Conservation (phyloP, 2,797 vertebrate species). For the Hoplostethus atlanticus region DNA sequence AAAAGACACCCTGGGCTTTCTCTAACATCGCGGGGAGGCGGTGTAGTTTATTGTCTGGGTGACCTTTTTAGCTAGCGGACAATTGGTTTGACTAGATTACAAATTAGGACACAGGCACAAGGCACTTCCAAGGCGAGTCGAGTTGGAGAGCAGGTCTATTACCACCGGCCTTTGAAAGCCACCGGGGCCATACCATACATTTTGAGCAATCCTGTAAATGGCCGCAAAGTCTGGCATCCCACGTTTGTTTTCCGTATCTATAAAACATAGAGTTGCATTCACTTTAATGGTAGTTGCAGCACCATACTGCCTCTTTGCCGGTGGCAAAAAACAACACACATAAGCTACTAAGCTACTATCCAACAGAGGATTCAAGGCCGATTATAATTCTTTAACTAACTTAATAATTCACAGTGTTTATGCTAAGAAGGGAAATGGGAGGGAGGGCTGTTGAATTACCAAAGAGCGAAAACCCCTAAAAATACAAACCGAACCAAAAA, state of each 20-base stretch:
- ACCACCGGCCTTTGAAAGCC: conserved; percentile 73
- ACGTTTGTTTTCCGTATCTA: conserved; percentile 62
- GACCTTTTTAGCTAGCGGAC: conserved; percentile 84
- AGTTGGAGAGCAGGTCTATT: conserved; percentile 76
- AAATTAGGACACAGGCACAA: conserved; percentile 82
- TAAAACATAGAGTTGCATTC: conserved; percentile 74
- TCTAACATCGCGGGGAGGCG: conserved; percentile 67
- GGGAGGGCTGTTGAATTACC: conserved; percentile 77
- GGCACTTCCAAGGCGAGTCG: conserved; percentile 79
- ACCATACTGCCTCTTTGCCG: conserved; percentile 66
- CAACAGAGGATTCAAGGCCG: conserved; percentile 54
- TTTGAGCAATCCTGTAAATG: conserved; percentile 70
- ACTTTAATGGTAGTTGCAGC: conserved; percentile 73
- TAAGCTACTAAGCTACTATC: conserved; percentile 39
- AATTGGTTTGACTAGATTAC: conserved; percentile 85
- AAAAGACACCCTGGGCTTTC: conserved; percentile 76
- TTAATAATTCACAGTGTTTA: conserved; percentile 85
- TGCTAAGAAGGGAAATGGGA: conserved; percentile 77
- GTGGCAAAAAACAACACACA: conserved; percentile 59
- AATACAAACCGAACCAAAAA: conserved; percentile 81
- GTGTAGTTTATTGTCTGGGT: conserved; percentile 81
- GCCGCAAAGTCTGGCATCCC: conserved; percentile 60
- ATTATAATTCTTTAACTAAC: conserved; percentile 81
- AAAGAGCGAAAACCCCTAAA: conserved; percentile 79
- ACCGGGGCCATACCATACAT: conserved; percentile 63